phyloP scores from a whole-genome alignment of 1,140 invertebrate species.

The Probaryconus sp. region DNA sequence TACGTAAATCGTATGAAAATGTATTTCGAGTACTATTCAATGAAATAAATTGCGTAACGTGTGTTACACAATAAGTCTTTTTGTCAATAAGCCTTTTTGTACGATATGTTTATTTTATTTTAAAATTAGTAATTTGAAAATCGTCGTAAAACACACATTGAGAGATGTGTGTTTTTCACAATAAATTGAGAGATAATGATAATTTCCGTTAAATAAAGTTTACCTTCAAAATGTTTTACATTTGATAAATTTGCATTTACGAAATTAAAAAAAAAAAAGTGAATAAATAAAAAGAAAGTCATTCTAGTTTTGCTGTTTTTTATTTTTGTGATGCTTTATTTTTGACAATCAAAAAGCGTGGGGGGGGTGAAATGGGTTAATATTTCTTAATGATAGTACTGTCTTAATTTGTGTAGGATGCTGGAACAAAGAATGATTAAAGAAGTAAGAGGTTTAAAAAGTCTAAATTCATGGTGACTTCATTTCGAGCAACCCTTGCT shows the following conservation, averaged over 20 bases:
- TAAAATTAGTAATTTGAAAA: too few species aligned
- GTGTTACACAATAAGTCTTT: conserved; percentile 3
- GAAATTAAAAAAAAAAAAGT: too few species aligned
- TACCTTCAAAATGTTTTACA: too few species aligned
- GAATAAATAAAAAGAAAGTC: not conserved
- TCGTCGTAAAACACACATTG: too few species aligned
- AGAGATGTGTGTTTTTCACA: too few species aligned
- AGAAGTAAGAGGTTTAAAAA: conserved; percentile 25
- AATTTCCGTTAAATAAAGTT: too few species aligned
- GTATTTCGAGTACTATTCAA: not conserved
- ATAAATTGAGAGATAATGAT: too few species aligned
- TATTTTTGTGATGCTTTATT: conserved; percentile 14
- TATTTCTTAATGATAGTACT: conserved; percentile 28
- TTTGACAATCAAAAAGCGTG: conserved; percentile 26
- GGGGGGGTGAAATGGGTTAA: too few species aligned
- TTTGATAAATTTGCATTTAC: too few species aligned
- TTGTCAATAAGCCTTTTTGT: not conserved
- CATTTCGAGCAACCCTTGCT: conserved; percentile 7
- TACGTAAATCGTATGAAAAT: conserved; percentile 1
- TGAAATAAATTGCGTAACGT: conserved; percentile 4
- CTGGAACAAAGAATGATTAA: conserved; percentile 37
- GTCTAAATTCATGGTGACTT: conserved; percentile 20
- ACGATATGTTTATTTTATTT: not conserved
- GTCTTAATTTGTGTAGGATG: conserved; percentile 46
- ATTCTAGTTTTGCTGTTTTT: conserved; percentile 18